Percentiles rank a stretch among this genome's conserved stretches.
Conservation (phyloP, 2,888 invertebrate genomes). For the Ichneumon xanthorius region DNA sequence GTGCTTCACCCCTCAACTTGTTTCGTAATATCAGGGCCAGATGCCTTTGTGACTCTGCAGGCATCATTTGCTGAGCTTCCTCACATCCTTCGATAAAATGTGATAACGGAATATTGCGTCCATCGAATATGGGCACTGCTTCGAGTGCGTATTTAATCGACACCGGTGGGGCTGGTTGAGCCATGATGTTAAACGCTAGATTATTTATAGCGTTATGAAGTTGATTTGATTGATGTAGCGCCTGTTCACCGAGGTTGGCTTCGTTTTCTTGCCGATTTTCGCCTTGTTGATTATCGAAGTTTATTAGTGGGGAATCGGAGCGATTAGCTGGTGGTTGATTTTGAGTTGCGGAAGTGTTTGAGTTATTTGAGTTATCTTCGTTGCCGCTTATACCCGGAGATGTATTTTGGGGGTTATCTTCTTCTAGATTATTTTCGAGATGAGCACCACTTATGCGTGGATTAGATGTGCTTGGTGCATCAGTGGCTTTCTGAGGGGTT, state of each 20-base stretch:
- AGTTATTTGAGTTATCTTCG: too few relatives aligned
- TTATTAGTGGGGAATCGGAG: too few relatives aligned
- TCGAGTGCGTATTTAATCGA: conserved; percentile 38
- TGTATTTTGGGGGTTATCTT: too few relatives aligned
- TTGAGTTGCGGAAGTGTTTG: too few relatives aligned
- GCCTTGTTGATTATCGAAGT: not conserved
- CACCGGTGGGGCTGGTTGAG: not conserved
- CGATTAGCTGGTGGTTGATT: too few relatives aligned
- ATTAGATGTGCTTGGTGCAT: not conserved
- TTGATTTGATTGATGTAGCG: not conserved
- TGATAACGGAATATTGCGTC: too few relatives aligned
- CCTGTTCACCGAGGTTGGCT: too few relatives aligned
- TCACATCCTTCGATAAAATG: conserved; percentile 43
- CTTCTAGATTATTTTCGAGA: too few relatives aligned
- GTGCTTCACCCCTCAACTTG: conserved; percentile 18
- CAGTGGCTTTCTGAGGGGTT: not conserved
- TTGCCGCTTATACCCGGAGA: too few relatives aligned
- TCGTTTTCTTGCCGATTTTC: too few relatives aligned
- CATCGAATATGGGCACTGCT: conserved; percentile 29
- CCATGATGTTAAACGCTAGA: not conserved
- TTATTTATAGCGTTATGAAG: not conserved
- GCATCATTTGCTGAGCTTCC: conserved; percentile 33
- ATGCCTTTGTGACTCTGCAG: not conserved
- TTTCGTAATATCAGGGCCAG: not conserved
- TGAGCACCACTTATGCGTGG: too few relatives aligned